Percentiles rank a stretch among this genome's conserved stretches.
phyloP scores from a whole-genome alignment of 2,113 vertebrate genomes.

The Regulus satrapa region DNA sequence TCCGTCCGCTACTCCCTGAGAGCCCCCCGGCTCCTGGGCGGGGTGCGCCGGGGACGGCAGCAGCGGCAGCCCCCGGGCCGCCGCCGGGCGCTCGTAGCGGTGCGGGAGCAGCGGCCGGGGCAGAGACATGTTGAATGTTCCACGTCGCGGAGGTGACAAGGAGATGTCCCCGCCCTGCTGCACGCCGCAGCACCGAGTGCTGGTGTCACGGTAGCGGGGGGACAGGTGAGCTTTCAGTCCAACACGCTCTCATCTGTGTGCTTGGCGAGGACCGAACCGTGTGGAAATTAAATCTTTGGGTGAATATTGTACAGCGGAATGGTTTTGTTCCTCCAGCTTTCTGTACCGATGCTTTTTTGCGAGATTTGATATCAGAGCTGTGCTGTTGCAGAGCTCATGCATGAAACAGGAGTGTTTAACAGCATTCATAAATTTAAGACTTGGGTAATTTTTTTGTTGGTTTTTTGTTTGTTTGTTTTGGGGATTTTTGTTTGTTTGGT shows the following conservation, averaged over 20 bases:
- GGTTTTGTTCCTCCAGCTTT: background rate
- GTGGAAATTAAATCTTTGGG: background rate
- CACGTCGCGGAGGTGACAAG: background rate
- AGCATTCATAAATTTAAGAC: background rate
- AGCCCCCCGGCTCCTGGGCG: background rate
- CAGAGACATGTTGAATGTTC: background rate
- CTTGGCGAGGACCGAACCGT: rapidly evolving
- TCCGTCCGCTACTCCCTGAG: background rate
- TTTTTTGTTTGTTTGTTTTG: background rate
- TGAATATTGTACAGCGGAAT: rapidly evolving
- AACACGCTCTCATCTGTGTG: background rate
- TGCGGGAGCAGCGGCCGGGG: background rate
- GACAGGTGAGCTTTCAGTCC: background rate
- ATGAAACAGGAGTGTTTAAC: background rate
- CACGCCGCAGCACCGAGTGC: background rate
- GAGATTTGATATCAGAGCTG: background rate
- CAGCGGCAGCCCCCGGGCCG: background rate
- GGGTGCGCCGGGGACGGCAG: background rate
- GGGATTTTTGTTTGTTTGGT: rapidly evolving
- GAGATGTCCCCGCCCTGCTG: background rate
- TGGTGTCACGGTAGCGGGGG: too few relatives aligned
- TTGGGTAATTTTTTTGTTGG: background rate
- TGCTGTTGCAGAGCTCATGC: background rate
- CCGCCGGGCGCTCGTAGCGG: background rate
- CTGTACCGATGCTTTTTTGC: too few relatives aligned